These are phyloP conservation scores for Lethocerus indicus DNA, from an alignment of 1,140 invertebrate genomes.

Conservation along the genomic window DNA sequence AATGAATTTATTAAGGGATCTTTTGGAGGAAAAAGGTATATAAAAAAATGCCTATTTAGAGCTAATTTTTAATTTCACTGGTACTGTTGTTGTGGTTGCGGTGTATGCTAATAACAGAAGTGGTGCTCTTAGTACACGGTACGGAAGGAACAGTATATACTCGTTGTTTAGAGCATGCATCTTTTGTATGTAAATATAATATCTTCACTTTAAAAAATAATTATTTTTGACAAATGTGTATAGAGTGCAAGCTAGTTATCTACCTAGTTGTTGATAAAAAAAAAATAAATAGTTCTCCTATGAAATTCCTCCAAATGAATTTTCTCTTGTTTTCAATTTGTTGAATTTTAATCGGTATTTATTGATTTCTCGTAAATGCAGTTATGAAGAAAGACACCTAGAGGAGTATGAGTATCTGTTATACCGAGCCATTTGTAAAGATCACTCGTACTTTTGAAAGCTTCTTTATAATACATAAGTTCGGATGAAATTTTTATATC, in stretches of 20 bases:
- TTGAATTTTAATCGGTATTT: constrained; percentile 5
- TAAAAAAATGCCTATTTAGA: constrained; percentile 11
- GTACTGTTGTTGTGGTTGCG: too few species aligned
- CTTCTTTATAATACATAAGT: too few species aligned
- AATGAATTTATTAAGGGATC: not conserved
- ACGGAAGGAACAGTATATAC: too few species aligned
- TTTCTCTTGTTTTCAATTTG: constrained; percentile 5
- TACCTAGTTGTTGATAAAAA: constrained; percentile 8
- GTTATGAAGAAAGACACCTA: too few species aligned
- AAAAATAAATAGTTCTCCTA: too few species aligned
- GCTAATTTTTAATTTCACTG: constrained; percentile 7
- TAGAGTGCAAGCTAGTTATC: constrained; percentile 14
- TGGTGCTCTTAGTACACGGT: constrained; percentile 9
- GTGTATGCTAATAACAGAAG: too few species aligned
- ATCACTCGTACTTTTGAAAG: too few species aligned
- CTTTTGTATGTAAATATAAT: constrained; percentile 11
- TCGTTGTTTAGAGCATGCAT: not conserved
- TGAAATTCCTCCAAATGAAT: constrained; percentile 6
- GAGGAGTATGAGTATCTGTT: too few species aligned
- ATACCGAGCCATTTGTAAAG: too few species aligned
- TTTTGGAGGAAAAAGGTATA: constrained; percentile 9
- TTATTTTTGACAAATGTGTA: constrained; percentile 15
- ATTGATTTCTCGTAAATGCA: too few species aligned
- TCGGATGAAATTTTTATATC: too few species aligned
- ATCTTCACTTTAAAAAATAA: constrained; percentile 8